These are phyloP conservation scores for Acanthopagrus latus DNA, from an alignment of 2,797 vertebrate genomes.

Conservation along the genomic window DNA sequence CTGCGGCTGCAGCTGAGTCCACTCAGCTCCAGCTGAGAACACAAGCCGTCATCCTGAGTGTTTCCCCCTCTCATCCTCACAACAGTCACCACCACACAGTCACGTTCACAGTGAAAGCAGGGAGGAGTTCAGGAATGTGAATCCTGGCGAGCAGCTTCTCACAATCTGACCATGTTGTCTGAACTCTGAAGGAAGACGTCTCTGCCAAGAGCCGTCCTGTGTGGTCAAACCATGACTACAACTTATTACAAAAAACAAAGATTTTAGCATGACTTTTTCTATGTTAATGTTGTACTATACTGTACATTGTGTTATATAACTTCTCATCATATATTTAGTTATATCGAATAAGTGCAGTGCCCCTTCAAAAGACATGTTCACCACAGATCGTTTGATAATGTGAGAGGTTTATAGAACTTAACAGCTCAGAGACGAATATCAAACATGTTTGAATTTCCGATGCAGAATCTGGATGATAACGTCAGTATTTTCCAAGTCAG, in stretches of 20 bases:
- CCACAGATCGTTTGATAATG: too few species aligned
- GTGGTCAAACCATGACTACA: not conserved
- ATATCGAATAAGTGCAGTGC: too few species aligned
- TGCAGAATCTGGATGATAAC: too few species aligned
- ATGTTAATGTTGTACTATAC: too few species aligned
- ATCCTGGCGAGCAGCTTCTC: not conserved
- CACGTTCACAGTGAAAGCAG: not conserved
- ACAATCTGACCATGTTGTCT: not conserved
- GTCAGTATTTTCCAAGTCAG: too few species aligned
- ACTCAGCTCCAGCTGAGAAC: constrained; percentile 65
- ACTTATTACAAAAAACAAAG: not conserved
- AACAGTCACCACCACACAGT: constrained; percentile 9
- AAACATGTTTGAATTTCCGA: too few species aligned
- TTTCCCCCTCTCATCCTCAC: constrained; percentile 1
- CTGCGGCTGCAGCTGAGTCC: constrained; percentile 64
- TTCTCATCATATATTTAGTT: too few species aligned
- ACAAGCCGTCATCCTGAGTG: constrained; percentile 43
- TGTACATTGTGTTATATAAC: not conserved
- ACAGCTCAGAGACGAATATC: too few species aligned
- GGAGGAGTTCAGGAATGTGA: constrained; percentile 29
- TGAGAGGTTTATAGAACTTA: too few species aligned
- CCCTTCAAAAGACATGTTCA: too few species aligned
- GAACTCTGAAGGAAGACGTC: not conserved
- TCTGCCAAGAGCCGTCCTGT: not conserved
- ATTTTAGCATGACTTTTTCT: not conserved